These are phyloP conservation scores for Silvanus unidentatus DNA, from an alignment of 2,888 invertebrate species.

Conservation along the genomic window DNA sequence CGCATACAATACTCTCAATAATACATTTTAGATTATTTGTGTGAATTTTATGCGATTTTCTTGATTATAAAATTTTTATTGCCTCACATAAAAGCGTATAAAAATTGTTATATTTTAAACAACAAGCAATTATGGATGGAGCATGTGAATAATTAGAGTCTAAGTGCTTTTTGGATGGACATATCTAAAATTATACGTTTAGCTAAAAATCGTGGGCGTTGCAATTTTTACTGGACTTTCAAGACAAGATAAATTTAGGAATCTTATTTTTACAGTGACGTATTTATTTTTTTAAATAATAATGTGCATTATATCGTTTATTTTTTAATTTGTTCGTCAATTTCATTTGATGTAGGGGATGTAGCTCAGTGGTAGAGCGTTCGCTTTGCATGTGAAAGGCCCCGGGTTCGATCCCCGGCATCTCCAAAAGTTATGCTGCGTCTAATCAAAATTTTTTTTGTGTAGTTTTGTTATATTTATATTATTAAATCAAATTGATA, in stretches of 20 bases:
- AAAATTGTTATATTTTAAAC: too few relatives aligned
- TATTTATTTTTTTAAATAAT: too few relatives aligned
- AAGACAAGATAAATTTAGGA: neutral
- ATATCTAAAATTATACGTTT: constrained; percentile 14
- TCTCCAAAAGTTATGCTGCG: constrained; percentile 55
- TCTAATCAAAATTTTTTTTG: constrained; percentile 39
- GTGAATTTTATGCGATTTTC: too few relatives aligned
- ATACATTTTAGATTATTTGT: too few relatives aligned
- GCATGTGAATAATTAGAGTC: neutral
- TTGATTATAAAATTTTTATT: too few relatives aligned
- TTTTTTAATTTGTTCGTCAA: too few relatives aligned
- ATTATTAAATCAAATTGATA: neutral
- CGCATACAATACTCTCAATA: too few relatives aligned
- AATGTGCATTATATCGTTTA: too few relatives aligned
- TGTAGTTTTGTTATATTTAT: too few relatives aligned
- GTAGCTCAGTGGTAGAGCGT: constrained; percentile 99
- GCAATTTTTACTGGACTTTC: constrained; percentile 15
- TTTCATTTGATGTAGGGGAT: constrained; percentile 53
- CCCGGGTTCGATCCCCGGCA: constrained; percentile 98
- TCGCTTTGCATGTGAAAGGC: constrained; percentile 99
- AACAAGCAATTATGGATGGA: neutral
- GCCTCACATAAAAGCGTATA: too few relatives aligned
- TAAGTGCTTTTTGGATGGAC: too few relatives aligned
- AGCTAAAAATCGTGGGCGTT: constrained; percentile 18
- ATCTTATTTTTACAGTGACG: neutral